phyloP scores from a whole-genome alignment of 2,797 vertebrate species.

The Phyllotis vaccarum region DNA sequence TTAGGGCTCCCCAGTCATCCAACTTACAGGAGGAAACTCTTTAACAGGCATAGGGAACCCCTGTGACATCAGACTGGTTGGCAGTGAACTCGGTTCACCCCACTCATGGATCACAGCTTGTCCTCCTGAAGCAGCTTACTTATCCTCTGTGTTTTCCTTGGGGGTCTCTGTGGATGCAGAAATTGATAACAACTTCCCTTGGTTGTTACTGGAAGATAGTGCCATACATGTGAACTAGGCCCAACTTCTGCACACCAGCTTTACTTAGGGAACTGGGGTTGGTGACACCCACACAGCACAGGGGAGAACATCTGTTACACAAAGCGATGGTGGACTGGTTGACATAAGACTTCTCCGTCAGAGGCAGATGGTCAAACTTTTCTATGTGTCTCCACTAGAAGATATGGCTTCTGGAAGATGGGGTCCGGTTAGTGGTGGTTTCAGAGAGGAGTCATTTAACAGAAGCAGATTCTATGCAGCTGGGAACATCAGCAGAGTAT shows the following conservation, averaged over 20 bases:
- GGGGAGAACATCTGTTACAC: background rate
- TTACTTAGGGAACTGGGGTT: background rate
- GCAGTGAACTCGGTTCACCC: background rate
- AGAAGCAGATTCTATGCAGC: background rate
- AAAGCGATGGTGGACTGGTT: background rate
- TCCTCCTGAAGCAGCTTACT: background rate
- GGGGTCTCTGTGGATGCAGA: background rate
- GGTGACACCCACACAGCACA: background rate
- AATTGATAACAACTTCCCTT: background rate
- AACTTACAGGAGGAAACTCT: accelerated
- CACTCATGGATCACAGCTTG: no score
- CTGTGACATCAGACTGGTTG: no score
- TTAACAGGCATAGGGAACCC: background rate
- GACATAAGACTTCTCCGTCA: background rate
- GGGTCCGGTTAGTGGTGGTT: background rate
- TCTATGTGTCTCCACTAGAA: background rate
- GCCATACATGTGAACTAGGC: background rate
- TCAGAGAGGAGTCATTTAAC: background rate
- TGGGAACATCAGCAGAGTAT: background rate
- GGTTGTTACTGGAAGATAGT: background rate
- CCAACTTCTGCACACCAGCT: background rate
- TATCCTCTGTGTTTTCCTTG: background rate
- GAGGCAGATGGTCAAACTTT: background rate
- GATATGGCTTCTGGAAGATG: background rate
- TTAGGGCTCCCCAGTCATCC: no score